phyloP scores from a whole-genome alignment of 2,888 invertebrate genomes.

The Vanessa cardui region DNA sequence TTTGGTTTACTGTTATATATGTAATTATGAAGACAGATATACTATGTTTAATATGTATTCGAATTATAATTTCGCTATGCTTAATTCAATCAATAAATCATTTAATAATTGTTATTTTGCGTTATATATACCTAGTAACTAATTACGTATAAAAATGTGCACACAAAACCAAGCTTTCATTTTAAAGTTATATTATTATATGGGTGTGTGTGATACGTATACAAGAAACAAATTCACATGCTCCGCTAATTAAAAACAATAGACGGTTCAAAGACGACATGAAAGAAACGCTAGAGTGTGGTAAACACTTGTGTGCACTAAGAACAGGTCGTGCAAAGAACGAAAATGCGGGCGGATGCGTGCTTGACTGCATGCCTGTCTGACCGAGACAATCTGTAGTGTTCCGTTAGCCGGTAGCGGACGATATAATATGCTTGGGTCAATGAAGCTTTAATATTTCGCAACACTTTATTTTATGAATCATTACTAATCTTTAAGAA shows the following conservation, averaged over 20 bases:
- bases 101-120: too few relatives aligned
- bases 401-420: slow-evolving; percentile 38
- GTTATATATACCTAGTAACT: not conserved
- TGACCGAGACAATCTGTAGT: slow-evolving; percentile 44
- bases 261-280: not conserved
- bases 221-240: not conserved
- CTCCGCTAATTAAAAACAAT: slow-evolving; percentile 1
- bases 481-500: slow-evolving; percentile 21
- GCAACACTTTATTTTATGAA: slow-evolving; percentile 4
- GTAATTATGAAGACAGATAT: too few relatives aligned
- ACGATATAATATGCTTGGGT: slow-evolving; percentile 24
- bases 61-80: too few relatives aligned
- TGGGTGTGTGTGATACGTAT: not conserved
- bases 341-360: slow-evolving; percentile 53
- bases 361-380: slow-evolving; percentile 54
- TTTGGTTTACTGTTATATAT: too few relatives aligned
- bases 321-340: slow-evolving; percentile 43
- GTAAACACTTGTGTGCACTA: slow-evolving; percentile 12
- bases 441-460: slow-evolving; percentile 18
- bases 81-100: too few relatives aligned
- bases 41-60: too few relatives aligned
- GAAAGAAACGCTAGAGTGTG: not conserved
- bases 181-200: too few relatives aligned
- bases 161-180: not conserved
- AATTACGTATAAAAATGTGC: not conserved